These are phyloP conservation scores for Passer montanus DNA, from an alignment of 2,113 vertebrate species.

Conservation along the genomic window DNA sequence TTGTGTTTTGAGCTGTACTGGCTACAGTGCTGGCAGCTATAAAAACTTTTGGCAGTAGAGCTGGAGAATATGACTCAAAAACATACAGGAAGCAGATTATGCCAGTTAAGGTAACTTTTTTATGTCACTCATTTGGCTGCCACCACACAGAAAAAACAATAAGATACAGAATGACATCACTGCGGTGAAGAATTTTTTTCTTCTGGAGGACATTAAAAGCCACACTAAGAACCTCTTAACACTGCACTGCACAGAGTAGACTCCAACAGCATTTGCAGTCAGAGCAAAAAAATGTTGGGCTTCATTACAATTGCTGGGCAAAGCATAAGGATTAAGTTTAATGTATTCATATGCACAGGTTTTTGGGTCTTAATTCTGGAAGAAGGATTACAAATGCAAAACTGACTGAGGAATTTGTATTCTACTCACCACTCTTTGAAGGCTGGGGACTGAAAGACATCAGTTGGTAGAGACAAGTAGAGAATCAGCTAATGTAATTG, in stretches of 20 bases:
- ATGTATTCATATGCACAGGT: neutral
- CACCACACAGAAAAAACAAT: neutral
- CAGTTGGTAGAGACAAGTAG: neutral
- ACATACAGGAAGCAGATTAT: slow-evolving; percentile 26
- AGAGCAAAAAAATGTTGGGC: neutral
- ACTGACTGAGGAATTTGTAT: neutral
- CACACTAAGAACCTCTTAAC: neutral
- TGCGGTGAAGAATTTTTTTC: neutral
- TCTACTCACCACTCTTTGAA: neutral
- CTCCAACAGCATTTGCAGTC: neutral
- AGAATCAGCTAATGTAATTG: neutral
- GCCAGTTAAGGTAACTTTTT: slow-evolving; percentile 11
- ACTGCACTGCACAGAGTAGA: neutral
- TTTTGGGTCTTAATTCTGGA: neutral
- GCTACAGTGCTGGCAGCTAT: neutral
- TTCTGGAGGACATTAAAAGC: neutral
- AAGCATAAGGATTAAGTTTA: neutral
- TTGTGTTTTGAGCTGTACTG: neutral
- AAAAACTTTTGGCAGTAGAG: slow-evolving; percentile 18
- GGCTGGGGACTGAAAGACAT: neutral
- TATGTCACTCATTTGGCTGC: neutral
- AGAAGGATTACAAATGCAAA: neutral
- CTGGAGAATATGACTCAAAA: slow-evolving; percentile 52
- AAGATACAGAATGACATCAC: neutral
- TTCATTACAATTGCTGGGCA: neutral